These are phyloP conservation scores for Macquaria australasica DNA, from an alignment of 2,113 vertebrate species.

Conservation along the genomic window DNA sequence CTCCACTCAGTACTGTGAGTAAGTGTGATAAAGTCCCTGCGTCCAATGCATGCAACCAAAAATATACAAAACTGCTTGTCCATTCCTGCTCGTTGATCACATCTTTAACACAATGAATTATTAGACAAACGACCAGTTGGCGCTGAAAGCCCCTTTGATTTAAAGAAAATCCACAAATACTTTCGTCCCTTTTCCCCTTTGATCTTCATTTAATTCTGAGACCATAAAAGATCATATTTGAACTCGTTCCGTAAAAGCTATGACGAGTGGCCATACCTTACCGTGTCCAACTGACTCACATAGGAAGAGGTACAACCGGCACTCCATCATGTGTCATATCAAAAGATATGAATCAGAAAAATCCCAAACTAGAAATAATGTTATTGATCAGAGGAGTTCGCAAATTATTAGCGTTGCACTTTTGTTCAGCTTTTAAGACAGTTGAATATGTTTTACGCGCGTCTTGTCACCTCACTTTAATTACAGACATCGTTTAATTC, in stretches of 20 bases:
- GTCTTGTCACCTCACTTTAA: neutral
- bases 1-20: neutral
- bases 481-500: neutral
- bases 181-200: neutral
- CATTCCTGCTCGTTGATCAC: no score
- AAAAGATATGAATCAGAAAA: neutral
- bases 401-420: neutral
- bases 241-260: neutral
- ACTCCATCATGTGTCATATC: constrained; percentile 7
- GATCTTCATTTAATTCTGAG: neutral
- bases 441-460: constrained; percentile 38
- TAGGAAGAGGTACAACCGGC: neutral
- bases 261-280: neutral
- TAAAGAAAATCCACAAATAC: neutral
- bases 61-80: neutral
- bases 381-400: neutral
- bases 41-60: neutral
- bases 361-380: neutral
- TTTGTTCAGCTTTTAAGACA: neutral
- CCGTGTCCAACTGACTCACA: neutral
- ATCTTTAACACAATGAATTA: neutral
- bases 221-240: neutral
- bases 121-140: neutral
- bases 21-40: neutral
- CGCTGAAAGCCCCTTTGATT: neutral